Percentiles rank a stretch among this genome's conserved stretches.
Evolutionary conservation across 2,888 invertebrate genomes (phyloP).

Genomic region (Microctonus hyperodae): DNA sequence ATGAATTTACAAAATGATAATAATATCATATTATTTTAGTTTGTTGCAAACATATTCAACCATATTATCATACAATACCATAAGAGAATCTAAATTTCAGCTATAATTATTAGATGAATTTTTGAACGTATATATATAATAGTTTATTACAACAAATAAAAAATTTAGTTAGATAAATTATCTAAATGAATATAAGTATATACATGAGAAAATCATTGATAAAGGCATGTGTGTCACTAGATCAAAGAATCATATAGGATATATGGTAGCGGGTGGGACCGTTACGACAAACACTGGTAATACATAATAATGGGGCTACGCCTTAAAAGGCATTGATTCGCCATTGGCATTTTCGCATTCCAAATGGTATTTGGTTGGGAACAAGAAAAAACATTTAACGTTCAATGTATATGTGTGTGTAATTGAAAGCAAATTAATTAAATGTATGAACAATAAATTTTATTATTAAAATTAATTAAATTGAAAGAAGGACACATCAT

Average conservation of each 20-base stretch:
- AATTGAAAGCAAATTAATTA: too few species aligned
- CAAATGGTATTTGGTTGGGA: constrained; percentile 19
- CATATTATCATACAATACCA: too few species aligned
- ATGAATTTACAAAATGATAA: too few species aligned
- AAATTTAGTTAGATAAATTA: background rate
- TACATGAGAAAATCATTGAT: constrained; percentile 31
- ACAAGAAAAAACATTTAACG: background rate
- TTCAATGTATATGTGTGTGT: background rate
- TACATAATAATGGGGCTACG: constrained; percentile 53
- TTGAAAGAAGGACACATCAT: background rate
- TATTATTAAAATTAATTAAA: too few species aligned
- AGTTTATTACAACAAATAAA: too few species aligned
- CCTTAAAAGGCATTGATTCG: constrained; percentile 41
- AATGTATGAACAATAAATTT: too few species aligned
- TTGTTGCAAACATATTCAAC: background rate
- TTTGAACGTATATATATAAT: too few species aligned
- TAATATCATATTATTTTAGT: too few species aligned
- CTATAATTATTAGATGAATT: too few species aligned
- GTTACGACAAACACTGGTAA: constrained; percentile 46
- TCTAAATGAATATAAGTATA: background rate
- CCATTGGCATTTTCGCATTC: constrained; percentile 39
- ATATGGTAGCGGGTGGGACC: constrained; percentile 44
- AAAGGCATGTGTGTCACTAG: constrained; percentile 52
- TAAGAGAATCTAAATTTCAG: too few species aligned
- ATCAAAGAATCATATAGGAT: constrained; percentile 46